Percentiles rank a stretch among this genome's conserved stretches.
Evolutionary conservation across 2,113 vertebrate species (phyloP).

Genomic region (Halichoerus grypus): DNA sequence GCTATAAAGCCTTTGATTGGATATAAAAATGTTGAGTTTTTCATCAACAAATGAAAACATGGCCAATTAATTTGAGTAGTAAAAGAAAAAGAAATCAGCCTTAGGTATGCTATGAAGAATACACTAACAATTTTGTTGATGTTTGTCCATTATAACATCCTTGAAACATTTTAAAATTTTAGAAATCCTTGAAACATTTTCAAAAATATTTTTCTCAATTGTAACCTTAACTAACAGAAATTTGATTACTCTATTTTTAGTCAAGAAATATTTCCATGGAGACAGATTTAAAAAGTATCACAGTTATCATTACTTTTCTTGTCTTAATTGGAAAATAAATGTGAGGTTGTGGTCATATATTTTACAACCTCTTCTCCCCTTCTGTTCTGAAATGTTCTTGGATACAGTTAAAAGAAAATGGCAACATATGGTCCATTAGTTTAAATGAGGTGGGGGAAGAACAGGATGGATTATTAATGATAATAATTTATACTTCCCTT

Average conservation of each 20-base stretch:
- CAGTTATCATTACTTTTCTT: conserved; percentile 74
- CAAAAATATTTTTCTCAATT: conserved; percentile 29
- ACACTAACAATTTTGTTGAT: not conserved
- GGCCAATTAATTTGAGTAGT: not conserved
- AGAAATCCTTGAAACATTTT: conserved; percentile 55
- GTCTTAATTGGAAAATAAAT: conserved; percentile 84
- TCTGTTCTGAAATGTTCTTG: conserved; percentile 85
- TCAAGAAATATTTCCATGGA: conserved; percentile 34
- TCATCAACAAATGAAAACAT: not conserved
- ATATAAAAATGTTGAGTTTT: not conserved
- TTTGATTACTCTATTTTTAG: not conserved
- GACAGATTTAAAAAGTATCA: conserved; percentile 80
- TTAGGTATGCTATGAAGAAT: not conserved
- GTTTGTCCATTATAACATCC: not conserved
- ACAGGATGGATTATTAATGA: conserved; percentile 76
- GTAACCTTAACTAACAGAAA: conserved; percentile 24
- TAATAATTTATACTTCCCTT: conserved; percentile 85
- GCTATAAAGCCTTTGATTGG: not conserved
- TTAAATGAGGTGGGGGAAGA: conserved; percentile 80
- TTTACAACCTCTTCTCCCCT: conserved; percentile 82
- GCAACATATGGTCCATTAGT: conserved; percentile 85
- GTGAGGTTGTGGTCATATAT: conserved; percentile 79
- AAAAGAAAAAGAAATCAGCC: not conserved
- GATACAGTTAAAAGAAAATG: conserved; percentile 86
- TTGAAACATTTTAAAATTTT: not conserved